phyloP scores from a whole-genome alignment of 2,113 vertebrate species.

The Pontoporia blainvillei region DNA sequence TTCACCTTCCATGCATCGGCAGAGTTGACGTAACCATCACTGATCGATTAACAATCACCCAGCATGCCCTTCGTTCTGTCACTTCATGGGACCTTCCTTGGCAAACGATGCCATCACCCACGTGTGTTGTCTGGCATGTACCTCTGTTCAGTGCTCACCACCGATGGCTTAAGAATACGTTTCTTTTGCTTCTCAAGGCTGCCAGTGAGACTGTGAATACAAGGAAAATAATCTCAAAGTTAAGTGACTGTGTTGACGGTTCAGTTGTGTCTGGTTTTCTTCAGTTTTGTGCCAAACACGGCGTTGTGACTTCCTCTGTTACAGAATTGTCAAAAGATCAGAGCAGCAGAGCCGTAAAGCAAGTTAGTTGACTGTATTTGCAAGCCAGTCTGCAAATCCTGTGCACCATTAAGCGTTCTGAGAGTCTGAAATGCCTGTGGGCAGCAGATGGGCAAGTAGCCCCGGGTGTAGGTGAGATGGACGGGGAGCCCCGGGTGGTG shows the following conservation, averaged over 20 bases:
- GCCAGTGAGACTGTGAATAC: not conserved
- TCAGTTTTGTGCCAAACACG: not conserved
- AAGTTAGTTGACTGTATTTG: rapidly evolving
- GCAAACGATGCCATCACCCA: constrained; percentile 9
- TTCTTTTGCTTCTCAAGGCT: constrained; percentile 18
- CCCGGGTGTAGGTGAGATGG: not conserved
- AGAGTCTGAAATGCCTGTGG: not conserved
- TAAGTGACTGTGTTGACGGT: not conserved
- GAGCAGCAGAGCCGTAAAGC: rapidly evolving
- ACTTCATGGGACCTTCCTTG: constrained; percentile 35
- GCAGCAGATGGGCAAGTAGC: rapidly evolving
- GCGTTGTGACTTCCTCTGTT: not conserved
- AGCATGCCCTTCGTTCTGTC: constrained; percentile 74
- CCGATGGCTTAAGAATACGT: not conserved
- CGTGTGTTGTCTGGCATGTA: constrained; percentile 9
- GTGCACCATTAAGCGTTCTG: rapidly evolving
- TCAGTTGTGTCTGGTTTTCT: rapidly evolving
- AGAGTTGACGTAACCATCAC: not conserved
- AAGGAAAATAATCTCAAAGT: not conserved
- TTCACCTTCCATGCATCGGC: constrained; percentile 55
- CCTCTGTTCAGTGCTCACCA: constrained; percentile 36
- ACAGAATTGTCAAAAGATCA: not conserved
- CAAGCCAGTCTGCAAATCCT: rapidly evolving
- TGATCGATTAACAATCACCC: constrained; percentile 73
- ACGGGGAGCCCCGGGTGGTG: not conserved